Conservation (phyloP, 2,888 invertebrate species). For the Carpatolechia fugitivella region DNA sequence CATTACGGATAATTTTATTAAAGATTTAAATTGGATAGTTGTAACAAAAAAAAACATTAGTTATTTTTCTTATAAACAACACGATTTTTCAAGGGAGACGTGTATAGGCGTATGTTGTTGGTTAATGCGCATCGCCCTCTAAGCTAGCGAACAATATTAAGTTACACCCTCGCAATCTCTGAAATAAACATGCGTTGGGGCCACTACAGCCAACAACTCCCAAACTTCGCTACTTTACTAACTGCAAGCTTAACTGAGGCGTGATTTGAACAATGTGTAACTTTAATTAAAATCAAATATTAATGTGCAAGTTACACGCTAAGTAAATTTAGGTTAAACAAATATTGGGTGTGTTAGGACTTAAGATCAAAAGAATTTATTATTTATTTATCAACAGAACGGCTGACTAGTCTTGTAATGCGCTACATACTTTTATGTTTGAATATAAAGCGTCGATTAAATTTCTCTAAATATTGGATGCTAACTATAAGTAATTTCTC, state of each 20-base stretch:
- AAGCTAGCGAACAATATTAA: slow-evolving; percentile 65
- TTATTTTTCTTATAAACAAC: too few relatives aligned
- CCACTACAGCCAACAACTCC: slow-evolving; percentile 62
- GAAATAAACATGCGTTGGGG: slow-evolving; percentile 67
- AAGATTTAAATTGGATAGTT: neutral
- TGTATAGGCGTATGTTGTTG: slow-evolving; percentile 40
- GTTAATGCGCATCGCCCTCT: slow-evolving; percentile 60
- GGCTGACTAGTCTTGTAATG: too few relatives aligned
- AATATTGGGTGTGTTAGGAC: too few relatives aligned
- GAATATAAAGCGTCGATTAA: too few relatives aligned
- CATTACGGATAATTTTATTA: neutral
- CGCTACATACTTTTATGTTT: too few relatives aligned
- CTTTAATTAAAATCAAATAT: slow-evolving; percentile 58
- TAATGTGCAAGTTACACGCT: slow-evolving; percentile 22
- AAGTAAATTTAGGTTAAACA: too few relatives aligned
- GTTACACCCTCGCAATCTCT: slow-evolving; percentile 68
- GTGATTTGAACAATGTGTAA: slow-evolving; percentile 47
- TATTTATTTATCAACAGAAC: too few relatives aligned
- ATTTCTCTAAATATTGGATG: too few relatives aligned
- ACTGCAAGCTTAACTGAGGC: slow-evolving; percentile 57
- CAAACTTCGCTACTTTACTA: slow-evolving; percentile 55
- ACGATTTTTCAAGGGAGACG: slow-evolving; percentile 16
- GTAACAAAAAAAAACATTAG: neutral
- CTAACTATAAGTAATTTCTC: too few relatives aligned
- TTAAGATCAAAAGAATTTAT: too few relatives aligned